Evolutionary conservation across 2,797 vertebrate genomes (phyloP), one percentile per base, ranked within the genome.

Genomic region (Labeo calbasu): DNA sequence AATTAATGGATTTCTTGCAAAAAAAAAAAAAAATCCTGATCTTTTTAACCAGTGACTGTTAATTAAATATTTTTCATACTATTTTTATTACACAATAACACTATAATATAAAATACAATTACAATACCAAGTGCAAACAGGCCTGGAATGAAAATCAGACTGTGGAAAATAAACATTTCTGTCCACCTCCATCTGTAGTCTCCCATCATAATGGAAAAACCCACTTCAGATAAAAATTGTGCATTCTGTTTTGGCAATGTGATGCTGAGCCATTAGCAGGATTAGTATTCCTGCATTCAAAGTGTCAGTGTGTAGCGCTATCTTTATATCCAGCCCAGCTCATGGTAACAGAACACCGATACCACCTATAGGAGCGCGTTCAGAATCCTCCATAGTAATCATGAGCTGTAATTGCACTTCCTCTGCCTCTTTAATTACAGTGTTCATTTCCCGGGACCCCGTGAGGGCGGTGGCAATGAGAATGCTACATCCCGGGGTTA

Each of bases 391-490:
- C 59, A 85, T 48, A 82, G 86, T 65, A 88, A 69, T 84, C 84
- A 89, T 89, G 66, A 81, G 73, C 79, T 69, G 86, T 86, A 93
- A 92, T 93, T 92, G 91, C 79, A 84, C 90, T 92, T 89, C 82
- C 84, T 91, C 87, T 89, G 86, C 79, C 84, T 84, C 83, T 82
- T 92, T 94, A 94, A 94, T 94, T 92, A 92, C 86, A 90, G 87
- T 88, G 87, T 92, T 92, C 88, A 90, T 93, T 92, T 88, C 86
- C 65, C 8, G 72, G 87, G 88, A 68, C 75, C 87, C 75, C 73
- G 84, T 77, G 85, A 87, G 81, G 86, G 76, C 40, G 50, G 53
- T 32, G 28, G 19, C 19, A 61, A 63, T 87, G 79, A 83, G 61
- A 69, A 68, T 40, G 71, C 77, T 79, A 87, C 89, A 91, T 89